phyloP scores from a whole-genome alignment of 1,140 invertebrate species.

The Zaprionus kolodkinae region DNA sequence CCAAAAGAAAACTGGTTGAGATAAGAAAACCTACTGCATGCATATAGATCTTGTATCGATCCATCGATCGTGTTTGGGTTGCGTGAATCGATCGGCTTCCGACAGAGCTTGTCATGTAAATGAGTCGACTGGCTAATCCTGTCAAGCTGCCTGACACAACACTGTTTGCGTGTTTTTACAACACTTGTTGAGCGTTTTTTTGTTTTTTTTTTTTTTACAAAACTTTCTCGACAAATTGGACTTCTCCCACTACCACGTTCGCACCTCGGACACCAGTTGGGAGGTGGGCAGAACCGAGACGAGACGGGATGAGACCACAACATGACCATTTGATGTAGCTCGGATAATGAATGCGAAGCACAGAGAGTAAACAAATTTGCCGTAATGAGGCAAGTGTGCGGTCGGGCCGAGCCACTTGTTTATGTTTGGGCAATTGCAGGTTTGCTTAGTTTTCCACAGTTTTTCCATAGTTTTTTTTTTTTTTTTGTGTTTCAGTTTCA shows the following conservation, averaged over 20 bases:
- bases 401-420: constrained; percentile 19
- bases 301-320: constrained; percentile 12
- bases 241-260: constrained; percentile 57
- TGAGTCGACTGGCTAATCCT: constrained; percentile 56
- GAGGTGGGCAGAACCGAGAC: too few relatives aligned
- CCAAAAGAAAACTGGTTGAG: constrained; percentile 62
- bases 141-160: constrained; percentile 40
- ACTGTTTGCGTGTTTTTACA: constrained; percentile 19
- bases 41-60: constrained; percentile 32
- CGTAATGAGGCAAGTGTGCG: constrained; percentile 54
- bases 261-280: constrained; percentile 24
- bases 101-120: constrained; percentile 76
- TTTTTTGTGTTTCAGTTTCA: constrained; percentile 43
- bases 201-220: not conserved
- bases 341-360: constrained; percentile 50
- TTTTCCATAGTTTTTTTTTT: not conserved
- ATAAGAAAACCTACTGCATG: constrained; percentile 30
- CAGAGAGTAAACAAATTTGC: constrained; percentile 66
- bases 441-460: not conserved
- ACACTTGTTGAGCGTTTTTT: constrained; percentile 20
- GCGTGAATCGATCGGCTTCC: constrained; percentile 71
- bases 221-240: constrained; percentile 61
- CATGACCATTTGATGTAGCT: constrained; percentile 27
- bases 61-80: constrained; percentile 21
- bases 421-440: constrained; percentile 34